Evolutionary conservation across 2,888 invertebrate species (phyloP), one percentile per base, ranked within the genome.

Genomic region (Nineta flava): DNA sequence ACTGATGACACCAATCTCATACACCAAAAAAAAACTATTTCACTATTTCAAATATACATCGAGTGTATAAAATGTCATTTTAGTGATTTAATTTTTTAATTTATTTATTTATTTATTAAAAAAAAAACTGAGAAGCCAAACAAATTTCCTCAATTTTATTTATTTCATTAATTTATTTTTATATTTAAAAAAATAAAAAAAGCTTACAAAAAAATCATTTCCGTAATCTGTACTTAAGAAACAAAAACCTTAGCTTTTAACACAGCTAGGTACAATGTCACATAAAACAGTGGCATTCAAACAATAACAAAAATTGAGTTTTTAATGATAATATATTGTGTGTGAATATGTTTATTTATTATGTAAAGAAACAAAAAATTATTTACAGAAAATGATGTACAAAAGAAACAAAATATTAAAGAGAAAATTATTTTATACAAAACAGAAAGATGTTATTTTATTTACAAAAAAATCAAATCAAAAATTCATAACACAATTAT

Each of bases 131-230:
- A 13, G 15, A 26, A 26, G 15, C 16, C 16, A 35, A 47, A 35
- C 17, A 35, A 17, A 19, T 47, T 38, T 35, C 16, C 35, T 47
- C 34, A 69, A 50, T 50, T 71, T 70, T 70, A 70, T 72, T 72
- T 72, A 71, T 70, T 69, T 71, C 68, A 70, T 71, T 72, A 74
- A 65, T 73, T 72, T 73, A 73, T 73, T 74, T 26, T 26, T 26
- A 26, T 26, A 6, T 7, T 7, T 26, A 26, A 26, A 26, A 26
- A 26, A 26, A 26, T 2, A 2, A 26, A 26, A 26, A 26, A 26
- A 7, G 1, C 7, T 26, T 6, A 3, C 4, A 26, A 26, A 26
- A 26, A 26, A 26, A 26, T 26, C 26, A 26, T 26, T 26, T 6
- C 26, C 26, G 7, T 26, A 26, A 26, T 26, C 6, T 26, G 26